Evolutionary conservation across 2,113 vertebrate species (phyloP).

Genomic region (Cepphus grylle): DNA sequence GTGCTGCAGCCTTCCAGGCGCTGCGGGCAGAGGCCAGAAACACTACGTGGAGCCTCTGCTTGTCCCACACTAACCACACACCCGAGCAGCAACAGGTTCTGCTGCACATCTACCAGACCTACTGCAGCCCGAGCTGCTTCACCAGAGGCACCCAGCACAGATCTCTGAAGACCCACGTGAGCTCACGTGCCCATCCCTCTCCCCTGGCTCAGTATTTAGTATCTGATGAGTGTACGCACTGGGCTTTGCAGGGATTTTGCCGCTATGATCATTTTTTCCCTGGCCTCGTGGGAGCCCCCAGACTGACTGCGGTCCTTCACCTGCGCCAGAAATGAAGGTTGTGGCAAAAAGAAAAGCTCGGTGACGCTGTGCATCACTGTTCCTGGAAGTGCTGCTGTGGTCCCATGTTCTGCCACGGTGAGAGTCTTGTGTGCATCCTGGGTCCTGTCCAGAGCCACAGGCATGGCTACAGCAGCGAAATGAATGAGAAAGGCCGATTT

Average conservation of each 20-base stretch:
- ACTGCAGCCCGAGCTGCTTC: not conserved
- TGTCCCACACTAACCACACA: not conserved
- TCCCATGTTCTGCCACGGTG: not conserved
- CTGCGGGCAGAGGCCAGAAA: not conserved
- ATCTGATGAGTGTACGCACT: accelerated
- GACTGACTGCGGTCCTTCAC: not conserved
- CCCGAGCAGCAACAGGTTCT: not conserved
- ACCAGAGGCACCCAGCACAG: not conserved
- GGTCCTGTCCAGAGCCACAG: not conserved
- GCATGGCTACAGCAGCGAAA: not conserved
- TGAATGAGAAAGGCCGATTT: not conserved
- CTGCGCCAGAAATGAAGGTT: not conserved
- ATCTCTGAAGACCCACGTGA: not conserved
- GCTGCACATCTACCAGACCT: not conserved
- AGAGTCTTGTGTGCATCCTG: not conserved
- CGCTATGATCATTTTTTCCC: not conserved
- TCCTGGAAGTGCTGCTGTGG: not conserved
- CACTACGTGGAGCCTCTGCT: not conserved
- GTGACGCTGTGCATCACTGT: not conserved
- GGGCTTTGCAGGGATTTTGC: not conserved
- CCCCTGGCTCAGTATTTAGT: not conserved
- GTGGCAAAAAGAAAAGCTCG: not conserved
- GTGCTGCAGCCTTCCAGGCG: not conserved
- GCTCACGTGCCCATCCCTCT: accelerated
- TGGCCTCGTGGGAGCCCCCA: not conserved